phyloP scores from a whole-genome alignment of 1,140 invertebrate genomes.

The Telenomus remus region DNA sequence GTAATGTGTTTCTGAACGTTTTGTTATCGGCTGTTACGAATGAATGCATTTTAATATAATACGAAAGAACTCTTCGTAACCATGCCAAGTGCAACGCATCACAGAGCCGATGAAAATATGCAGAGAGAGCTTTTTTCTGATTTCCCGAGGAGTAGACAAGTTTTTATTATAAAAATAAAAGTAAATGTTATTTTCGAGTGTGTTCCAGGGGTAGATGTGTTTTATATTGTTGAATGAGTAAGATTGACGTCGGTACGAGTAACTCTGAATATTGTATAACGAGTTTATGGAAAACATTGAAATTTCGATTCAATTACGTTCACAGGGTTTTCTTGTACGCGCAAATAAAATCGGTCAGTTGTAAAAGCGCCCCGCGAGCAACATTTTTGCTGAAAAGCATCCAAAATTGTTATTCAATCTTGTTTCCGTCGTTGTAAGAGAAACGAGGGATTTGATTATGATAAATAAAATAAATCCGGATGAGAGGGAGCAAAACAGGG shows the following conservation, averaged over 20 bases:
- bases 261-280: constrained; percentile 26
- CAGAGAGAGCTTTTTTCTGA: constrained; percentile 25
- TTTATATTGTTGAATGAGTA: constrained; percentile 37
- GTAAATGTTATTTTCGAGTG: constrained; percentile 16
- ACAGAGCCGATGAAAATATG: constrained; percentile 1
- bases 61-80: constrained; percentile 19
- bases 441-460: no score
- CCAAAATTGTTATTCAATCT: no score
- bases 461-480: no score
- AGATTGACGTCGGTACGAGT: constrained; percentile 16
- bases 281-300: constrained; percentile 24
- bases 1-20: constrained; percentile 6
- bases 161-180: constrained; percentile 16
- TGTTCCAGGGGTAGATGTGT: constrained; percentile 22
- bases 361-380: no score
- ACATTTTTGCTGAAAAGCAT: no score
- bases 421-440: no score
- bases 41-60: constrained; percentile 19
- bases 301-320: constrained; percentile 21
- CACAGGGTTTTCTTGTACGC: constrained; percentile 10
- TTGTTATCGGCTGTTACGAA: constrained; percentile 10
- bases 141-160: neutral
- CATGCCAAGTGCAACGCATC: constrained; percentile 4
- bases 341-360: no score
- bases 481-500: no score